These are phyloP conservation scores for Felis catus DNA, from an alignment of 2,113 vertebrate species.

Conservation along the genomic window DNA sequence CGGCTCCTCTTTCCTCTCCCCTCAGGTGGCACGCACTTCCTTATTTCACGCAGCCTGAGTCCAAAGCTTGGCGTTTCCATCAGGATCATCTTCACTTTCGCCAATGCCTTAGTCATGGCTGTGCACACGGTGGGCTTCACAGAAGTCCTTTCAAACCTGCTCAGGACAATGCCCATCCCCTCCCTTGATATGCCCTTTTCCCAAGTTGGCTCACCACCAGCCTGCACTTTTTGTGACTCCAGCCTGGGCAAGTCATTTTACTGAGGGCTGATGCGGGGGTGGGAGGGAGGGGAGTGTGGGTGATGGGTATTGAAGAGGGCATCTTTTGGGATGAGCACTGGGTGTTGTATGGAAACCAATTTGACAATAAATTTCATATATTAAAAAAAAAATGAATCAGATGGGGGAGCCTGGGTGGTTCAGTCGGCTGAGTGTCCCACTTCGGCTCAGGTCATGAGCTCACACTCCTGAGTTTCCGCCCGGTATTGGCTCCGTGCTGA, in stretches of 20 bases:
- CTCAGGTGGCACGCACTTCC: constrained; percentile 84
- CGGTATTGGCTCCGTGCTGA: no score
- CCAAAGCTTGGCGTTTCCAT: constrained; percentile 84
- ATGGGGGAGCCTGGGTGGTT: no score
- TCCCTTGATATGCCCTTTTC: background rate
- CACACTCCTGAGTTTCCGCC: no score
- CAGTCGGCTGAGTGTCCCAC: no score
- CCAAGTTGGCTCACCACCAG: background rate
- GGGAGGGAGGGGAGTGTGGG: no score
- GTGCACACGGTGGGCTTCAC: constrained; percentile 84
- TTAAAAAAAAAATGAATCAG: no score
- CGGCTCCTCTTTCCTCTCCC: background rate
- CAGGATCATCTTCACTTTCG: constrained; percentile 84
- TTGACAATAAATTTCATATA: no score
- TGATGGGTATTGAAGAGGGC: no score
- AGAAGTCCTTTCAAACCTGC: constrained; percentile 83
- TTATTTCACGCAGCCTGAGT: constrained; percentile 84
- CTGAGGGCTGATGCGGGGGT: no score
- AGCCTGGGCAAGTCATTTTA: background rate
- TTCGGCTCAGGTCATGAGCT: no score
- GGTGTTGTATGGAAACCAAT: no score
- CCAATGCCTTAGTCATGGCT: constrained; percentile 84
- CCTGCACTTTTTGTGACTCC: background rate
- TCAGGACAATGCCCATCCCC: constrained; percentile 69
- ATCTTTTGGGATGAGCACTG: no score